phyloP scores from a whole-genome alignment of 2,888 invertebrate species.

The Tetranychus truncatus region DNA sequence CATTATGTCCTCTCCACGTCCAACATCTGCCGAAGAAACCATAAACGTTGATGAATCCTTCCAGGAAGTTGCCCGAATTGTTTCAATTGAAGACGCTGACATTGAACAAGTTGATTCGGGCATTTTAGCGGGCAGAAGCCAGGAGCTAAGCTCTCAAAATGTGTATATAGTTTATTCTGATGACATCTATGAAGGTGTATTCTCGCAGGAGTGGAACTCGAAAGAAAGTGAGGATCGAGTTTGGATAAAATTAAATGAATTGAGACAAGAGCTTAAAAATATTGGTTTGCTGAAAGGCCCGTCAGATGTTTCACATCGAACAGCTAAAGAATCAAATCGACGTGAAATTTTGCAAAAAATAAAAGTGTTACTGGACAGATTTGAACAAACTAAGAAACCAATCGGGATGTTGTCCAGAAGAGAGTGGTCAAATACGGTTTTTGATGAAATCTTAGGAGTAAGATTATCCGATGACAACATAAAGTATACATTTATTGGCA shows the following conservation, averaged over 20 bases:
- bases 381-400: neutral
- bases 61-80: too few species aligned
- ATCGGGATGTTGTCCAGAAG: neutral
- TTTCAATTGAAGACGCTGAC: too few species aligned
- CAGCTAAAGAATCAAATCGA: too few species aligned
- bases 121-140: too few species aligned
- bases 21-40: too few species aligned
- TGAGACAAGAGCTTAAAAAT: neutral
- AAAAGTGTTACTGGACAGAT: neutral
- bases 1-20: too few species aligned
- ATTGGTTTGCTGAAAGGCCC: neutral
- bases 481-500: neutral
- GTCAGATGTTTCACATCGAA: too few species aligned
- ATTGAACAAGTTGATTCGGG: too few species aligned
- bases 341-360: neutral
- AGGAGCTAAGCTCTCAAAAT: too few species aligned
- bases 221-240: neutral
- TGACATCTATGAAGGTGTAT: neutral
- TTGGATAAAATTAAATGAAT: neutral
- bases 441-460: neutral
- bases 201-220: neutral
- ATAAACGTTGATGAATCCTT: too few species aligned
- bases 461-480: neutral
- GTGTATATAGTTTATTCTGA: neutral
- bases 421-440: neutral